A percentile compares a stretch with the other conserved stretches of the same genome.
These are phyloP conservation scores for Todiramphus chloris DNA, from an alignment of 2,113 vertebrate species.

Conservation along the genomic window DNA sequence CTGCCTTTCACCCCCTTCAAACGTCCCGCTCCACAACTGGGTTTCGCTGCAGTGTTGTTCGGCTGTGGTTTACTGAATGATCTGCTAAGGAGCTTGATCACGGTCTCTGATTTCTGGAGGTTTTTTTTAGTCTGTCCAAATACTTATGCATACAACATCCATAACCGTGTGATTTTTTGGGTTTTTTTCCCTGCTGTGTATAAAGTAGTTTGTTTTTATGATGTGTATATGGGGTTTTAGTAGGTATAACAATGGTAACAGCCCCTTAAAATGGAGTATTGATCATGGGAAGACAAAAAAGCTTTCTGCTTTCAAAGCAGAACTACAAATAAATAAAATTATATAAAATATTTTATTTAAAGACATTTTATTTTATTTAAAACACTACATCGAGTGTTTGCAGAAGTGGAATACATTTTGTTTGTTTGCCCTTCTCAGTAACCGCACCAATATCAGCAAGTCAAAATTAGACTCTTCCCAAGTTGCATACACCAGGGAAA, in stretches of 20 bases:
- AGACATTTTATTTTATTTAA: background rate
- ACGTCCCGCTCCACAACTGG: background rate
- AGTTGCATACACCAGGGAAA: background rate
- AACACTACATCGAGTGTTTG: background rate
- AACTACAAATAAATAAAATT: background rate
- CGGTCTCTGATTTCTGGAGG: background rate
- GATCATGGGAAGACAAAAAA: background rate
- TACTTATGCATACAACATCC: background rate
- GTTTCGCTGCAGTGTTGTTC: background rate
- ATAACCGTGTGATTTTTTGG: background rate
- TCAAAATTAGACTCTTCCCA: background rate
- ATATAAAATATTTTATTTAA: background rate
- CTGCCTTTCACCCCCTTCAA: background rate
- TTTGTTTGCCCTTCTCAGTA: background rate
- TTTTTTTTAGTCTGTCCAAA: background rate
- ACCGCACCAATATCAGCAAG: background rate
- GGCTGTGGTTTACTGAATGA: background rate
- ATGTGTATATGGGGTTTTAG: background rate
- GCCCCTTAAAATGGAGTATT: background rate
- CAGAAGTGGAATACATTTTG: background rate
- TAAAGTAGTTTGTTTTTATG: constrained; percentile 8
- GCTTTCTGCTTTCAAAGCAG: background rate
- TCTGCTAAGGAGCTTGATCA: background rate
- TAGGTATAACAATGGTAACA: constrained; percentile 11
- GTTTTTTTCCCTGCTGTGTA: background rate